These are phyloP conservation scores for Molossus alvarezi DNA, from an alignment of 2,797 vertebrate genomes.

Conservation along the genomic window DNA sequence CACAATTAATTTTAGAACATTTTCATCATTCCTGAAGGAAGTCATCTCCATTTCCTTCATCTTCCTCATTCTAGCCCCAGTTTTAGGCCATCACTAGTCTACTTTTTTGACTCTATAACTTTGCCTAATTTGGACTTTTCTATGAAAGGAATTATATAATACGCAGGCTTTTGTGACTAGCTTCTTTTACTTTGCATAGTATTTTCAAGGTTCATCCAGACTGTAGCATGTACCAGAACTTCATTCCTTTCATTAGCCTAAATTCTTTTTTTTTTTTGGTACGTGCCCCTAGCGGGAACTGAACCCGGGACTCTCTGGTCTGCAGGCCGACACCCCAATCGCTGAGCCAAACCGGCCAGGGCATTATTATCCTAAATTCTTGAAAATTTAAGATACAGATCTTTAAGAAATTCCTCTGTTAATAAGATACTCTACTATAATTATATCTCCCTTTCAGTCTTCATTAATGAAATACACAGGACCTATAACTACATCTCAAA, in stretches of 20 bases:
- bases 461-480: conserved; percentile 64
- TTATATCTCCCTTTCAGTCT: conserved; percentile 62
- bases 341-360: too few species aligned
- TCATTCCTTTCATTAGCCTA: conserved; percentile 34
- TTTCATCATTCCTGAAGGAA: conserved; percentile 22
- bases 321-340: too few species aligned
- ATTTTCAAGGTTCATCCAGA: conserved; percentile 43
- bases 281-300: too few species aligned
- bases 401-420: conserved; percentile 58
- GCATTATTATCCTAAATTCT: conserved; percentile 15
- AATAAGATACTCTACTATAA: conserved; percentile 57
- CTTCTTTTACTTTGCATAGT: conserved; percentile 34
- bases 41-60: neutral
- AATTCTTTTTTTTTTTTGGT: neutral
- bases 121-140: conserved; percentile 22
- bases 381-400: conserved; percentile 18
- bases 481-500: conserved; percentile 66
- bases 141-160: neutral
- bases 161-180: neutral
- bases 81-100: neutral
- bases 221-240: neutral
- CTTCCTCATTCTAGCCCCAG: neutral
- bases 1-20: conserved; percentile 58
- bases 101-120: conserved; percentile 7
- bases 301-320: too few species aligned